Percentiles rank a stretch among this genome's conserved stretches.
Conservation (phyloP, 2,888 invertebrate species). For the Andrena trimmerana region DNA sequence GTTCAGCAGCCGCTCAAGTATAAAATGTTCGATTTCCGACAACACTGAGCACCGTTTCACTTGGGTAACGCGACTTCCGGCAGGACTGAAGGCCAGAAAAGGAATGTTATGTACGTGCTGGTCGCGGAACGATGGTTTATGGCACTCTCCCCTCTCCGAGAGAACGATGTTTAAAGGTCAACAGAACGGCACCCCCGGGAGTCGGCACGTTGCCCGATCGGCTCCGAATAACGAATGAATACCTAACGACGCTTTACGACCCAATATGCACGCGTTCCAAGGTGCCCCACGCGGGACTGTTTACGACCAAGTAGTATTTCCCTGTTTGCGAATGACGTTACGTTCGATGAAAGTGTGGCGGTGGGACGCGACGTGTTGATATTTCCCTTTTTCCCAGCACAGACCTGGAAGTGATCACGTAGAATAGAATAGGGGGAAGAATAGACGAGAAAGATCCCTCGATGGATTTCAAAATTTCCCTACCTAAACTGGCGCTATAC, state of each 20-base stretch:
- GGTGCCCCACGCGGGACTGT: slow-evolving; percentile 63
- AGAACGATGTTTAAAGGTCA: slow-evolving; percentile 80
- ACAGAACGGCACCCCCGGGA: slow-evolving; percentile 69
- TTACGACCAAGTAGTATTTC: background rate
- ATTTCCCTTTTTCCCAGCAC: too few relatives aligned
- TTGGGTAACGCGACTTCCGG: slow-evolving; percentile 8
- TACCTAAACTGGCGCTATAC: too few relatives aligned
- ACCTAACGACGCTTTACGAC: slow-evolving; percentile 80
- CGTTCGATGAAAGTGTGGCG: slow-evolving; percentile 8
- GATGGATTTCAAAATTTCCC: too few relatives aligned
- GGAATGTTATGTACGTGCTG: slow-evolving; percentile 59
- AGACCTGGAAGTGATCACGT: too few relatives aligned
- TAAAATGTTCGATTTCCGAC: background rate
- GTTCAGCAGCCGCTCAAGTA: background rate
- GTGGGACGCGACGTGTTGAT: too few relatives aligned
- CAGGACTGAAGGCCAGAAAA: slow-evolving; percentile 24
- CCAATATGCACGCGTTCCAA: slow-evolving; percentile 73
- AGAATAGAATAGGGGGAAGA: too few relatives aligned
- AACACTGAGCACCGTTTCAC: background rate
- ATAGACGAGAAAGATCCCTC: too few relatives aligned
- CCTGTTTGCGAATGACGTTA: background rate
- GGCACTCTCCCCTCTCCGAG: slow-evolving; percentile 65
- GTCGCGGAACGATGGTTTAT: slow-evolving; percentile 73
- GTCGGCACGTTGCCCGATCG: slow-evolving; percentile 71
- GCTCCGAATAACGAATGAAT: slow-evolving; percentile 81